Evolutionary conservation across 2,888 invertebrate genomes (phyloP), one percentile per base, ranked within the genome.

Genomic region (Oasisia sp.): DNA sequence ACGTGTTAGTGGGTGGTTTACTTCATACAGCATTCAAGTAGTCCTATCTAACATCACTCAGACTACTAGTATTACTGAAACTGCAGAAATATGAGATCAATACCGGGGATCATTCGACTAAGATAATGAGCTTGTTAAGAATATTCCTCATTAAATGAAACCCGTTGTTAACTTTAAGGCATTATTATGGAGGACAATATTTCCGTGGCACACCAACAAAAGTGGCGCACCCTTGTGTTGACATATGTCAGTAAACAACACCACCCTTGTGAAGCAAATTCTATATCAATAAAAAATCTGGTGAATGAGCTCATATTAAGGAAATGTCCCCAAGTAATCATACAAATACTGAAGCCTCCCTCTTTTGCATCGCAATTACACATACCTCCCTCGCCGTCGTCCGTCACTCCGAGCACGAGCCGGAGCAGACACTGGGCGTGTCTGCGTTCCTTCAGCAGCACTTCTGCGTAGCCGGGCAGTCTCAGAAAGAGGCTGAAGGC

Each of bases 401-500:
- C 98, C 3, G 98, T 98, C 9, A 98, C 98, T 2, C 99, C 99
- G 32, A 99, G 97, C 74, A 98, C 98, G 91, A 99, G 97, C 8
- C 99, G 97, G 94, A 99, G 97, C 93, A 99, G 97, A 95, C 98
- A 98, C 95, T 98, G 98, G 0, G 99, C 99, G 93, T 98, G 97
- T 94, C 95, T 95, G 94, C 98, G 97, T 94, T 98, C 98, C 96
- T 98, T 98, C 45, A 99, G 97, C 93, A 99, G 96, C 90, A 98
- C 98, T 96, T 98, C 98, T 0, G 99, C 98, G 96, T 99, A 99
- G 1, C 98, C 98, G 0, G 98, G 98, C 94, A 99, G 97, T 94
- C 98, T 97, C 38, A 99, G 97, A 96, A 99, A 98, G 93, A 99
- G 97, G 0, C 98, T 98, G 95, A 99, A 98, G 27, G 99, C 98